phyloP scores from a whole-genome alignment of 1,140 invertebrate species.

The Hylaeus anthracinus region DNA sequence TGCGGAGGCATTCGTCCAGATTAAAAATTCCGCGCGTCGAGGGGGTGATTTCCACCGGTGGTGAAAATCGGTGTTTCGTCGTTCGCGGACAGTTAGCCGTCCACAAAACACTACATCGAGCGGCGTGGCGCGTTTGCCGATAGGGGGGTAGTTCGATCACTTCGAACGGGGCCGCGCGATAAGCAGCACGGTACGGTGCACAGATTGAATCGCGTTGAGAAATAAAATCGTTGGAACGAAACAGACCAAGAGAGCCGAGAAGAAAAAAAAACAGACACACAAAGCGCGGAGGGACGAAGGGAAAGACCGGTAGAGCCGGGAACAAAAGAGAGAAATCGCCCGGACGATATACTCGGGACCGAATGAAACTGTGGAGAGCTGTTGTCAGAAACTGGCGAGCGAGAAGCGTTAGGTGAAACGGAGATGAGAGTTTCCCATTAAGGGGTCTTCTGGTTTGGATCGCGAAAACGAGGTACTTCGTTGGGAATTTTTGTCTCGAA shows the following conservation, averaged over 20 bases:
- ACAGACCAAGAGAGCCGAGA: not conserved
- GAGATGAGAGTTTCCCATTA: conserved; percentile 10
- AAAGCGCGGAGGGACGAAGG: too few relatives aligned
- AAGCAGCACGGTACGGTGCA: conserved; percentile 21
- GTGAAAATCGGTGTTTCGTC: too few relatives aligned
- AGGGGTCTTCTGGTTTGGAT: too few relatives aligned
- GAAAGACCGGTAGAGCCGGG: not conserved
- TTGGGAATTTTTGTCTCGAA: too few relatives aligned
- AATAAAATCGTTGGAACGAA: conserved; percentile 21
- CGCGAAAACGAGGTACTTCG: too few relatives aligned
- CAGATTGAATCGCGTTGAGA: conserved; percentile 30
- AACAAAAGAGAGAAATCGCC: not conserved
- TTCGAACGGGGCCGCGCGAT: not conserved
- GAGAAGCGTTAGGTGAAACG: not conserved
- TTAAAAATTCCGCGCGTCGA: not conserved
- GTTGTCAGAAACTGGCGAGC: not conserved
- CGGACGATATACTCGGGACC: not conserved
- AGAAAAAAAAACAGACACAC: not conserved
- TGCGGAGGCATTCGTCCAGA: not conserved
- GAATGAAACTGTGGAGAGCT: not conserved
- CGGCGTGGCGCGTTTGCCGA: too few relatives aligned
- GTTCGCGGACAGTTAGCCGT: conserved; percentile 1
- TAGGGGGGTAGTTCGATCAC: not conserved
- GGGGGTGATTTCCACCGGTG: too few relatives aligned
- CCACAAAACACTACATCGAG: not conserved